Conservation (phyloP, 2,888 invertebrate genomes). For the Temnothorax unifasciatus region DNA sequence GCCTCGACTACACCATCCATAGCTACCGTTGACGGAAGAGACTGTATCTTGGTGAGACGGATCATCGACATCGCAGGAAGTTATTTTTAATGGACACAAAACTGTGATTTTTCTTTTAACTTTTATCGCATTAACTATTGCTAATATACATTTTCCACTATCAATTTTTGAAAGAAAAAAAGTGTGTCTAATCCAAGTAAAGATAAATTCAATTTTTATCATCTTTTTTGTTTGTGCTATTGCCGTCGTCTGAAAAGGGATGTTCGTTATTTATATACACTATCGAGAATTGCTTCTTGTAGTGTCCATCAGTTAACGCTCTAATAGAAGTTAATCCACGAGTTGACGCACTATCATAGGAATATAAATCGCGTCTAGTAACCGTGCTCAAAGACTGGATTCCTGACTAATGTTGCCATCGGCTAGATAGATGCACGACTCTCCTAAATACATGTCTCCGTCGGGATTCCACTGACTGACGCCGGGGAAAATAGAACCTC, state of each 20-base stretch:
- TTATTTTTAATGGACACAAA: neutral
- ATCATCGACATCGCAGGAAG: conserved; percentile 43
- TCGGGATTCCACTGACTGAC: conserved; percentile 66
- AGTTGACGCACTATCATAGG: conserved; percentile 63
- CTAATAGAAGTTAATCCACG: conserved; percentile 32
- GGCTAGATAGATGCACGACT: conserved; percentile 62
- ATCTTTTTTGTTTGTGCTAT: neutral
- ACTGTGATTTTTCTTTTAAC: neutral
- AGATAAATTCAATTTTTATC: neutral
- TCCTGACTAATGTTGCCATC: conserved; percentile 69
- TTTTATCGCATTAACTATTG: no score
- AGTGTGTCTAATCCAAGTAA: neutral
- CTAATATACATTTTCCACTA: neutral
- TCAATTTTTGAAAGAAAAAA: neutral
- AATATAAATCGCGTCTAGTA: conserved; percentile 65
- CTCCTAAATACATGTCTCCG: conserved; percentile 62
- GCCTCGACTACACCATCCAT: conserved; percentile 30
- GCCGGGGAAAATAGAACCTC: conserved; percentile 65
- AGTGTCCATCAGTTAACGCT: conserved; percentile 30
- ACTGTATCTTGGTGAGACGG: conserved; percentile 45
- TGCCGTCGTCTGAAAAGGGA: neutral
- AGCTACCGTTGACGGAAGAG: conserved; percentile 53
- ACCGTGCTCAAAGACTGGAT: conserved; percentile 73
- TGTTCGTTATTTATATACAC: neutral
- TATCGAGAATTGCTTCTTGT: conserved; percentile 7